Evolutionary conservation across 1,140 invertebrate genomes (phyloP).

Genomic region (Aphaenogaster floridana): DNA sequence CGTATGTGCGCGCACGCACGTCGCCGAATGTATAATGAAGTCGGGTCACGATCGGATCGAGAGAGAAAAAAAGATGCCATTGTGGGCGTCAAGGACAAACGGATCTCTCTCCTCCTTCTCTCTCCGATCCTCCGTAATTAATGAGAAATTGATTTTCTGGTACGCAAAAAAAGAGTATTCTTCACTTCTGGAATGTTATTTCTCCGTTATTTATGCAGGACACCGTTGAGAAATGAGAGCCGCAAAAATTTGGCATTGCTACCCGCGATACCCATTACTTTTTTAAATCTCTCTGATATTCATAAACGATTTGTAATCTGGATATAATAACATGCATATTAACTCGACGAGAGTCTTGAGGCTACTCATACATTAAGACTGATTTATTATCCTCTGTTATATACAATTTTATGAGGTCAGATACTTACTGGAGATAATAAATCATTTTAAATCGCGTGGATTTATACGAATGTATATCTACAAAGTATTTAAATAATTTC

Average conservation of each 20-base stretch:
- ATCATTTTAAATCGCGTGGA: neutral
- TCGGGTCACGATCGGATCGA: slow-evolving; percentile 1
- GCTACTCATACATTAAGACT: neutral
- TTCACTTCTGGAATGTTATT: neutral
- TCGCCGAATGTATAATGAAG: slow-evolving; percentile 64
- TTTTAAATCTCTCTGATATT: neutral
- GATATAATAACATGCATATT: neutral
- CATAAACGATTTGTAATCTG: neutral
- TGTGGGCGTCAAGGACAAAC: slow-evolving; percentile 46
- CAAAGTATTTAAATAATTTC: neutral
- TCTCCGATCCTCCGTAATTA: slow-evolving; percentile 19
- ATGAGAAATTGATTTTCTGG: slow-evolving; percentile 41
- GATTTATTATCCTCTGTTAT: neutral
- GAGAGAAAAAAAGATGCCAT: slow-evolving; percentile 38
- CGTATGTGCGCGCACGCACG: slow-evolving; percentile 9
- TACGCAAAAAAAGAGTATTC: neutral
- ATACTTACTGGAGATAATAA: slow-evolving; percentile 1
- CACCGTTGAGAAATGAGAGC: neutral
- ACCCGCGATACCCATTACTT: neutral
- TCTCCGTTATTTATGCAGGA: neutral
- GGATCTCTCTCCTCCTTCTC: slow-evolving; percentile 13
- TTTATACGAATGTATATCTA: neutral
- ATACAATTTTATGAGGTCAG: slow-evolving; percentile 2
- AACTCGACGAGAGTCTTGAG: neutral
- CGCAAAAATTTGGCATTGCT: neutral